Conservation (phyloP, 2,797 vertebrate species). For the Platyrinchus mystaceus region DNA sequence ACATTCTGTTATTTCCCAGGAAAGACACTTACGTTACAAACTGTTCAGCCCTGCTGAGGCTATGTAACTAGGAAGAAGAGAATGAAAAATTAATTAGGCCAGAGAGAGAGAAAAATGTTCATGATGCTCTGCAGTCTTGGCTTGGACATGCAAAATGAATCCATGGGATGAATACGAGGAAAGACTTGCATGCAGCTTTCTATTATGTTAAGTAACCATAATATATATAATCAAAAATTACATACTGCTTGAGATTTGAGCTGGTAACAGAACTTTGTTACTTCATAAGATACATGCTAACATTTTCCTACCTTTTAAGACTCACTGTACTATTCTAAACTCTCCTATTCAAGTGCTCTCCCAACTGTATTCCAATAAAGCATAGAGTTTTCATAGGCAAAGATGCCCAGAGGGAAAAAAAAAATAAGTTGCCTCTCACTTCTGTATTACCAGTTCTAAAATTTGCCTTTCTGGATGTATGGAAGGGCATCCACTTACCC, state of each 20-base stretch:
- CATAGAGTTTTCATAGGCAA: neutral
- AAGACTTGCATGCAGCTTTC: neutral
- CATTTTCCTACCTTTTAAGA: neutral
- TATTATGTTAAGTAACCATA: neutral
- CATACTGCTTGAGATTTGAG: neutral
- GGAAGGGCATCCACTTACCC: neutral
- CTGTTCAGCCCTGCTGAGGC: neutral
- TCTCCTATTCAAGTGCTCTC: neutral
- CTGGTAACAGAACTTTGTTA: neutral
- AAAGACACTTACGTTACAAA: slow-evolving; percentile 5
- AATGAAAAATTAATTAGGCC: slow-evolving; percentile 14
- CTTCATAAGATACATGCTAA: neutral
- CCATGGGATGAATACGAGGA: neutral
- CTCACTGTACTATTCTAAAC: neutral
- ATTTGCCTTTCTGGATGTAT: neutral
- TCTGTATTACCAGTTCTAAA: neutral
- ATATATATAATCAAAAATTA: neutral
- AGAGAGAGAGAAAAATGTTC: neutral
- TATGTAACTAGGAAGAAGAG: neutral
- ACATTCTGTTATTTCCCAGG: slow-evolving; percentile 17
- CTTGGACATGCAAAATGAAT: neutral
- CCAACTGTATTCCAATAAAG: neutral
- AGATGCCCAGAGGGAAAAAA: neutral
- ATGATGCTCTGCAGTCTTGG: neutral
- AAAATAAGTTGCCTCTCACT: neutral